Percentiles rank a stretch among this genome's conserved stretches.
phyloP scores from a whole-genome alignment of 2,797 vertebrate species.

The Spinibarbus caldwelli region DNA sequence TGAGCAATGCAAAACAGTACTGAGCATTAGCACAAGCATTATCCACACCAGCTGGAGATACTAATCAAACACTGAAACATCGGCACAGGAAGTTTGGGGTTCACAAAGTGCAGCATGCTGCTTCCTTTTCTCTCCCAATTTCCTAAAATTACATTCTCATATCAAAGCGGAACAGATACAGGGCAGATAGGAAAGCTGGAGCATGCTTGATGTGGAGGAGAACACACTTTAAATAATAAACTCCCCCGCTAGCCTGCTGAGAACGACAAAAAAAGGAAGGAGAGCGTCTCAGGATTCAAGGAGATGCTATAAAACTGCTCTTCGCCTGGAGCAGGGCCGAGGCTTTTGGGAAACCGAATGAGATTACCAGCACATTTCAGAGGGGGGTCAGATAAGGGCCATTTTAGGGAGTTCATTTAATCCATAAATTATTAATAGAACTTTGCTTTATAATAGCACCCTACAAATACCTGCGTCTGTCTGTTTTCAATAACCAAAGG shows the following conservation, averaged over 20 bases:
- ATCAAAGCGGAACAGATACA: constrained; percentile 63
- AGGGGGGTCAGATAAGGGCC: constrained; percentile 51
- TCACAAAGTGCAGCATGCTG: constrained; percentile 58
- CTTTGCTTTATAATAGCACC: constrained; percentile 44
- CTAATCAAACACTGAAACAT: constrained; percentile 60
- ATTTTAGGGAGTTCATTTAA: constrained; percentile 59
- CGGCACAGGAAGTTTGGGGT: constrained; percentile 64
- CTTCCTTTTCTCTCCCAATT: constrained; percentile 64
- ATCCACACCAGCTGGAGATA: constrained; percentile 58
- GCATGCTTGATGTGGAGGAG: constrained; percentile 62
- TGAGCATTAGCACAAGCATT: constrained; percentile 27
- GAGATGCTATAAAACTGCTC: constrained; percentile 59
- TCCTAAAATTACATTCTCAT: constrained; percentile 62
- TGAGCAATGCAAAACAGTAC: constrained; percentile 62
- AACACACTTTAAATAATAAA: constrained; percentile 66
- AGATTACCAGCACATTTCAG: constrained; percentile 57
- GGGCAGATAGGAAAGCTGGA: constrained; percentile 57
- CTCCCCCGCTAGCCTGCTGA: constrained; percentile 54
- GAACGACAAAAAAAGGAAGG: constrained; percentile 35
- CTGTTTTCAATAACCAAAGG: constrained; percentile 53
- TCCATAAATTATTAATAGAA: constrained; percentile 60
- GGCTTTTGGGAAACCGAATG: constrained; percentile 57
- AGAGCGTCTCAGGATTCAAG: constrained; percentile 53
- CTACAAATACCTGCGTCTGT: constrained; percentile 44
- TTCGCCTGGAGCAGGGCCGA: constrained; percentile 44